These are phyloP conservation scores for Aeoliscus strigatus DNA, from an alignment of 2,797 vertebrate species.

Conservation along the genomic window DNA sequence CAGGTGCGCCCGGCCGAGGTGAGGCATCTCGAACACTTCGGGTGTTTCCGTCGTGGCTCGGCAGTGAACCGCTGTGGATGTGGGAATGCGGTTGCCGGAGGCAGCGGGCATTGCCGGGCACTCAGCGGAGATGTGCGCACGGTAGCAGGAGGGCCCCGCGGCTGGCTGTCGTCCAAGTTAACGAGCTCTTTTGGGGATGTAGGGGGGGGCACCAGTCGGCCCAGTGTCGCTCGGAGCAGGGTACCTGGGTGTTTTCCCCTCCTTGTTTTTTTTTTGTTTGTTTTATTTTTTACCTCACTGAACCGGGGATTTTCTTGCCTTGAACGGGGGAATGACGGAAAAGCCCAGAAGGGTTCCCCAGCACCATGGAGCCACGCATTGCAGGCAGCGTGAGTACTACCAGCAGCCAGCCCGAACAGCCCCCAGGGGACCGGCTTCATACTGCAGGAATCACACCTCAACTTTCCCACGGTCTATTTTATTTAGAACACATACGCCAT, in stretches of 20 bases:
- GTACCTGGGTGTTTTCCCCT: conserved; percentile 14
- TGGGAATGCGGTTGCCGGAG: conserved; percentile 69
- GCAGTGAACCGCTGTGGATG: conserved; percentile 43
- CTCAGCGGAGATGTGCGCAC: conserved; percentile 55
- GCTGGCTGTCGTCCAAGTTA: conserved; percentile 45
- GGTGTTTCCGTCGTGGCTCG: conserved; percentile 60
- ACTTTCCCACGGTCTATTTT: conserved; percentile 52
- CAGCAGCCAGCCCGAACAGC: conserved; percentile 36
- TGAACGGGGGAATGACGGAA: conserved; percentile 30
- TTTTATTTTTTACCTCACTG: conserved; percentile 5
- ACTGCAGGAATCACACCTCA: conserved; percentile 35
- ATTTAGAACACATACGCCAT: too few species aligned
- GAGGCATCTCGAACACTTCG: conserved; percentile 44
- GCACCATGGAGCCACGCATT: conserved; percentile 66
- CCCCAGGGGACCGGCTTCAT: conserved; percentile 42
- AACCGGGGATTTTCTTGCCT: conserved; percentile 33
- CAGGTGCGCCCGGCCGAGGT: conserved; percentile 55
- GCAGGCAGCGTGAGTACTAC: conserved; percentile 69
- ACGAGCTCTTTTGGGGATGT: conserved; percentile 32
- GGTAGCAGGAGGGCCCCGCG: conserved; percentile 19
- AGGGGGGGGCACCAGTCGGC: conserved; percentile 19
- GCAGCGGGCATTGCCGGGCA: conserved; percentile 55
- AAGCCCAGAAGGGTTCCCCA: conserved; percentile 55
- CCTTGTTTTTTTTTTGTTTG: too few species aligned
- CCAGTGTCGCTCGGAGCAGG: conserved; percentile 23